Conservation (phyloP, 1,140 invertebrate genomes). For the Aphelinus atriplicis region DNA sequence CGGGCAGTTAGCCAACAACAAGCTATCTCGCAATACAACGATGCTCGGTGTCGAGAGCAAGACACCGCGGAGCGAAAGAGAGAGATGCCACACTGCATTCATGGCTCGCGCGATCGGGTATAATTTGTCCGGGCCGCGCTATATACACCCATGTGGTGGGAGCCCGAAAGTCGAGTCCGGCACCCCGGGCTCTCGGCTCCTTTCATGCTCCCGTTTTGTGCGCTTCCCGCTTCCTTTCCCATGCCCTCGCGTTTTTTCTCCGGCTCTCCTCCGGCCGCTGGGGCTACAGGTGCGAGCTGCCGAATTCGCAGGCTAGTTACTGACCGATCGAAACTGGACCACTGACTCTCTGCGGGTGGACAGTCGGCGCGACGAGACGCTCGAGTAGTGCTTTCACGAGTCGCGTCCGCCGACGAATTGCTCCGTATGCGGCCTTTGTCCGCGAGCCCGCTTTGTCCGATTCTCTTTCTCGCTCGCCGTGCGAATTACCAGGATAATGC, state of each 20-base stretch:
- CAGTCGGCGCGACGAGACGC: too few relatives aligned
- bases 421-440: background rate
- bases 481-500: too few relatives aligned
- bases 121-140: slow-evolving; percentile 41
- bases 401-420: background rate
- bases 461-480: too few relatives aligned
- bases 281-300: background rate
- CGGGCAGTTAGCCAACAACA: too few relatives aligned
- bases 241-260: slow-evolving; percentile 37
- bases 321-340: slow-evolving; percentile 35
- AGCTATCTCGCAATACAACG: background rate
- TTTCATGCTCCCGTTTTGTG: background rate
- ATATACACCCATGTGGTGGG: background rate
- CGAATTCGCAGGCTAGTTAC: slow-evolving; percentile 14
- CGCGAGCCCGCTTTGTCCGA: too few relatives aligned
- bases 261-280: background rate
- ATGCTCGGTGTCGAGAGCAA: slow-evolving; percentile 5
- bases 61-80: background rate
- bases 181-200: slow-evolving; percentile 33
- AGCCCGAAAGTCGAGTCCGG: slow-evolving; percentile 48
- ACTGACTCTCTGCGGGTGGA: slow-evolving; percentile 15
- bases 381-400: background rate
- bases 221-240: slow-evolving; percentile 51
- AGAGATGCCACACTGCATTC: background rate
- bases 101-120: background rate